Evolutionary conservation across 2,113 vertebrate genomes (phyloP).

Genomic region (Smithornis capensis): DNA sequence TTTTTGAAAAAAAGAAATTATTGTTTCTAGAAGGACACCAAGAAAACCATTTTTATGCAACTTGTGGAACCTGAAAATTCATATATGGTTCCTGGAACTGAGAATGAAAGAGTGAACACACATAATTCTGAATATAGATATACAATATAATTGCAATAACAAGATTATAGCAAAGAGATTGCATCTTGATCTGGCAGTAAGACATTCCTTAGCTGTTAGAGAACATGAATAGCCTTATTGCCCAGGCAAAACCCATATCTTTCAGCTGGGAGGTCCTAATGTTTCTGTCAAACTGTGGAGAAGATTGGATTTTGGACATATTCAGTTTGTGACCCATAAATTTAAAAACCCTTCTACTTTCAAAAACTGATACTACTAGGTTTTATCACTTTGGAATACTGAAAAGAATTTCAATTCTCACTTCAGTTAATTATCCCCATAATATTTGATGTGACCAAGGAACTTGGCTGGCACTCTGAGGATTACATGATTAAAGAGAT

Average conservation of each 20-base stretch:
- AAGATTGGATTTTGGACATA: not conserved
- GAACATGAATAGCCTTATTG: not conserved
- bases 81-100: accelerated
- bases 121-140: not conserved
- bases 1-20: not conserved
- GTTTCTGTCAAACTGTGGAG: not conserved
- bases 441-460: constrained; percentile 30
- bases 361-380: not conserved
- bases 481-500: constrained; percentile 26
- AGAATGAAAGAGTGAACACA: not conserved
- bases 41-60: not conserved
- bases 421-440: constrained; percentile 27
- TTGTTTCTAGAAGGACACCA: not conserved
- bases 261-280: not conserved
- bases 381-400: constrained; percentile 7
- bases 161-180: not conserved
- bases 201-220: not conserved
- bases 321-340: not conserved
- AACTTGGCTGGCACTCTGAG: not conserved
- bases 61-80: not conserved
- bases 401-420: not conserved
- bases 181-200: not conserved
- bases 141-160: not conserved
- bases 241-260: not conserved
- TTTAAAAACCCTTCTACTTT: not conserved